phyloP scores from a whole-genome alignment of 2,113 vertebrate species.

The Excalfactoria chinensis region DNA sequence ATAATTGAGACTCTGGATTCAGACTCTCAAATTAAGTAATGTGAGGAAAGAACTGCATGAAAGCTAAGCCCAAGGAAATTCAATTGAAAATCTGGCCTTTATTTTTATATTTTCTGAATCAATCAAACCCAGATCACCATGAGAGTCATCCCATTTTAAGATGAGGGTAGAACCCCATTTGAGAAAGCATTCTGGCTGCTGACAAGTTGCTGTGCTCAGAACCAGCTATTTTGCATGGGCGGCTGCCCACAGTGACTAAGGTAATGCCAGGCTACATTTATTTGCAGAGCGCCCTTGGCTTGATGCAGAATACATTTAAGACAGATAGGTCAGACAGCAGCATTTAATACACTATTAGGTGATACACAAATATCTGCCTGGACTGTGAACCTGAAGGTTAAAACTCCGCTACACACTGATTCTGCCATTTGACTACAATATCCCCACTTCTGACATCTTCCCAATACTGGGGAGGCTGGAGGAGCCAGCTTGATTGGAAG shows the following conservation, averaged over 20 bases:
- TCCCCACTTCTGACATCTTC: background rate
- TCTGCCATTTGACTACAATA: fast-evolving
- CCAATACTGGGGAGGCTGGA: background rate
- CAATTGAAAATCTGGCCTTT: background rate
- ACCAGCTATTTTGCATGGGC: background rate
- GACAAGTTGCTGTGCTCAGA: background rate
- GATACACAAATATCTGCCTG: background rate
- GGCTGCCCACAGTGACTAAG: background rate
- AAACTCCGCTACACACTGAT: background rate
- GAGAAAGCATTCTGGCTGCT: background rate
- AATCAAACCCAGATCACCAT: background rate
- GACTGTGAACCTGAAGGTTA: background rate
- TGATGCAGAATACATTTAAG: background rate
- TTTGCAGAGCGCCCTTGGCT: background rate
- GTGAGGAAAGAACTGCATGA: background rate
- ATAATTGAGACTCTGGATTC: background rate
- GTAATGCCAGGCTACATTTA: background rate
- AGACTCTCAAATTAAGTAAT: background rate
- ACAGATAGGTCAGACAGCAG: background rate
- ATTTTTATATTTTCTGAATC: background rate
- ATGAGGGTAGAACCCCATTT: background rate
- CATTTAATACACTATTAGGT: background rate
- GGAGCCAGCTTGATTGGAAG: background rate
- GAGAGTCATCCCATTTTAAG: background rate
- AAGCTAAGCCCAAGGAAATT: background rate